These are phyloP conservation scores for Anticlea derivata DNA, from an alignment of 2,888 invertebrate genomes.

Conservation along the genomic window DNA sequence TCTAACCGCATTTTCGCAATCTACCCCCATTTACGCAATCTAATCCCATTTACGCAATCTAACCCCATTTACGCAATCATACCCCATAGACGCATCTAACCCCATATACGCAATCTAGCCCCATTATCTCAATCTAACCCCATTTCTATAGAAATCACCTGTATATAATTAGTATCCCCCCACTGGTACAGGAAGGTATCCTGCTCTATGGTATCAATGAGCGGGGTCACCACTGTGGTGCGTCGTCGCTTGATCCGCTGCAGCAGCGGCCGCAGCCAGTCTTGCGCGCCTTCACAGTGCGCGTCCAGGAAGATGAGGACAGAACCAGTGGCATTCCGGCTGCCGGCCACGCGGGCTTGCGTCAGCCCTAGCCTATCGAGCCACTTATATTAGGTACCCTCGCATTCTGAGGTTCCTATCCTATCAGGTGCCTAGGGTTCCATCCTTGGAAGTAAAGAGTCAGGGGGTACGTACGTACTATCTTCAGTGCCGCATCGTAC, in stretches of 20 bases:
- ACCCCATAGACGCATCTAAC: no score
- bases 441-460: no score
- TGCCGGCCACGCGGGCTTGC: slow-evolving; percentile 91
- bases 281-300: slow-evolving; percentile 91
- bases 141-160: slow-evolving; percentile 45
- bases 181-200: slow-evolving; percentile 79
- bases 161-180: slow-evolving; percentile 43
- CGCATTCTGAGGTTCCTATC: no score
- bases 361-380: slow-evolving; percentile 89
- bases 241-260: slow-evolving; percentile 88
- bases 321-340: slow-evolving; percentile 88
- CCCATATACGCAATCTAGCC: not conserved
- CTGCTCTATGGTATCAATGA: slow-evolving; percentile 95
- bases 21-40: not conserved
- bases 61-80: no score
- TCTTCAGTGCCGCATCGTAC: no score
- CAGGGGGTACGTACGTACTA: no score
- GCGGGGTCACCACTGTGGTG: slow-evolving; percentile 93
- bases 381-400: not conserved
- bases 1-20: not conserved
- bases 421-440: no score
- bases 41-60: not conserved
- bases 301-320: slow-evolving; percentile 94
- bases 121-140: not conserved
- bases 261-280: slow-evolving; percentile 95